These are phyloP conservation scores for Diabrotica undecimpunctata DNA, from an alignment of 1,140 invertebrate genomes.

Conservation along the genomic window DNA sequence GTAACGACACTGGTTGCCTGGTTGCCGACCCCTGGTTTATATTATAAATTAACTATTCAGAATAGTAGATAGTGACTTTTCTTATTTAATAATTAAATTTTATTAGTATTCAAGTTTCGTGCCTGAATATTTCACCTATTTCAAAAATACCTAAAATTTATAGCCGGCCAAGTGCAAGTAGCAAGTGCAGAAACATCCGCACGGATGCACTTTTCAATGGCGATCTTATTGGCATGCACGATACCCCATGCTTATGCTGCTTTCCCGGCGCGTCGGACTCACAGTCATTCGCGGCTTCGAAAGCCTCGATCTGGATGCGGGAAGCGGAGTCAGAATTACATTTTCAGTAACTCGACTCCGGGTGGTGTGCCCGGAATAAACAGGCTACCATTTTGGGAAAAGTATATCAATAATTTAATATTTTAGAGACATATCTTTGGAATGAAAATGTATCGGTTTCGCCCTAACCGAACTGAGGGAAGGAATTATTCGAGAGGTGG, in stretches of 20 bases:
- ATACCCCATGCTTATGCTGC: not conserved
- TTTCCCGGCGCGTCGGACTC: conserved; percentile 11
- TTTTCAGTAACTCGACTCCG: conserved; percentile 37
- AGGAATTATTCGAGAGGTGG: too few relatives aligned
- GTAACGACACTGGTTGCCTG: too few relatives aligned
- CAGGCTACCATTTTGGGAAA: conserved; percentile 27
- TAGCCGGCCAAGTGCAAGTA: not conserved
- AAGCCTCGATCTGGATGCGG: conserved; percentile 30
- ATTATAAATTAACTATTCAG: too few relatives aligned
- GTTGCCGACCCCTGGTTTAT: too few relatives aligned
- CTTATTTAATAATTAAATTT: too few relatives aligned
- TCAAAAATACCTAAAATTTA: not conserved
- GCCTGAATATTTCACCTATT: not conserved
- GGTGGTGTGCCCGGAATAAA: conserved; percentile 32
- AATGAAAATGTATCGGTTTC: conserved; percentile 9
- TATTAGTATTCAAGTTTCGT: too few relatives aligned
- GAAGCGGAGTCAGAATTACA: conserved; percentile 33
- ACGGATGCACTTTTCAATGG: conserved; percentile 30
- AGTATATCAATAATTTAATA: conserved; percentile 29
- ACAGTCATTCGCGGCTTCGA: conserved; percentile 29
- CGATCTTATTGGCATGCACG: conserved; percentile 18
- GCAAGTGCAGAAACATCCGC: conserved; percentile 23
- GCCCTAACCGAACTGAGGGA: not conserved
- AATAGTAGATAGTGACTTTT: too few relatives aligned
- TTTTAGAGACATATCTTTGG: conserved; percentile 10